Conservation (phyloP, 2,113 vertebrate species). For the Cervus canadensis region DNA sequence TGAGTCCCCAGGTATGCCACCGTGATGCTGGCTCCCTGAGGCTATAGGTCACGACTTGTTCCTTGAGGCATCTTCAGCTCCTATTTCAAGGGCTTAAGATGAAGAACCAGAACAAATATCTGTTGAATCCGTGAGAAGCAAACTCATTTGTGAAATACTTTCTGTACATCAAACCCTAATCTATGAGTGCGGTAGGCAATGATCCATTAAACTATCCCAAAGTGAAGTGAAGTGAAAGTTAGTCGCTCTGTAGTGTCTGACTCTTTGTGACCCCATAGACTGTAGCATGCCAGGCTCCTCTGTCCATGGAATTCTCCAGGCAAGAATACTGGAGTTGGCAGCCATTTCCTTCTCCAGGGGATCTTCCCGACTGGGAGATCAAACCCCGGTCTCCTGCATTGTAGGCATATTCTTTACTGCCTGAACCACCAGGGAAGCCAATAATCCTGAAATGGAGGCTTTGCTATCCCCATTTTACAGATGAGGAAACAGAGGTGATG, state of each 20-base stretch:
- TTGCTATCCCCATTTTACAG: neutral
- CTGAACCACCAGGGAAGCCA: neutral
- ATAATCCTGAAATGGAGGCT: fast-evolving
- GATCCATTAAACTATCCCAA: neutral
- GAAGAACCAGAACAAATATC: neutral
- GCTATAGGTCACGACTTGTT: neutral
- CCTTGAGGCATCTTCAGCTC: neutral
- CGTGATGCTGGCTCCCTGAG: neutral
- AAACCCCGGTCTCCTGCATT: neutral
- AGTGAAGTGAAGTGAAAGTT: neutral
- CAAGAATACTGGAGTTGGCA: neutral
- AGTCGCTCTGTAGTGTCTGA: fast-evolving
- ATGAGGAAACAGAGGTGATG: neutral
- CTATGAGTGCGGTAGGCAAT: fast-evolving
- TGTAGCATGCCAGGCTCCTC: neutral
- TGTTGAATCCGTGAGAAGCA: neutral
- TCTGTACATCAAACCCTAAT: neutral
- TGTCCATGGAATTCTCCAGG: neutral
- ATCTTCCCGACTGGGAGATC: neutral
- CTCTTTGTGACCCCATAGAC: neutral
- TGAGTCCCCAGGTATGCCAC: neutral
- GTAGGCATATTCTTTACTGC: neutral
- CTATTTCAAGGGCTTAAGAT: neutral
- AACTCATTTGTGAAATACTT: neutral
- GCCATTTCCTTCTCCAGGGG: neutral